Evolutionary conservation across 2,888 invertebrate genomes (phyloP).

Genomic region (Timandra comae): DNA sequence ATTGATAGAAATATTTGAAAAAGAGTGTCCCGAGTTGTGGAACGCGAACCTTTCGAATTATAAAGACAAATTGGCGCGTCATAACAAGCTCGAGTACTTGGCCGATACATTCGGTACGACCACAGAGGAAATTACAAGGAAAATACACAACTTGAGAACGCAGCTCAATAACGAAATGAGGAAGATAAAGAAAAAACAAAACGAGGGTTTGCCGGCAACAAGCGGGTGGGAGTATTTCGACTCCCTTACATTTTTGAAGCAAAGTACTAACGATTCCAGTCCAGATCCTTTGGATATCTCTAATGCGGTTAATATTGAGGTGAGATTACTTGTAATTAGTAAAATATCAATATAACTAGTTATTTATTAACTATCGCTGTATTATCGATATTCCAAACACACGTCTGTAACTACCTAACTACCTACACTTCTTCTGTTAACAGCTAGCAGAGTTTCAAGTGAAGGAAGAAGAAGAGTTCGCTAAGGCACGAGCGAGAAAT

Average conservation of each 20-base stretch:
- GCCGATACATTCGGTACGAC: constrained; percentile 56
- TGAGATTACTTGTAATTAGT: too few relatives aligned
- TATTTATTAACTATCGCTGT: too few relatives aligned
- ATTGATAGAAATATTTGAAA: constrained; percentile 50
- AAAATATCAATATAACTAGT: too few relatives aligned
- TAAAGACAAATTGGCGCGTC: constrained; percentile 45
- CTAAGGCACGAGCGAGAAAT: constrained; percentile 24
- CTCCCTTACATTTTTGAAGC: constrained; percentile 50
- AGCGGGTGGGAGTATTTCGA: constrained; percentile 69
- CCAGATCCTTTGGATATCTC: constrained; percentile 42
- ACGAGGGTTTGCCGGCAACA: constrained; percentile 26
- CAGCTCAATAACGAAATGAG: constrained; percentile 64
- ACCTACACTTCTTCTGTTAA: too few relatives aligned
- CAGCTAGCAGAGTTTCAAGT: constrained; percentile 68
- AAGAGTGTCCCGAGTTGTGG: constrained; percentile 60
- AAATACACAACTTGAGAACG: constrained; percentile 61
- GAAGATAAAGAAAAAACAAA: constrained; percentile 53
- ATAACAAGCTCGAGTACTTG: constrained; percentile 45
- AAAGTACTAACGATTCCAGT: constrained; percentile 26
- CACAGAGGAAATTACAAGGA: constrained; percentile 56
- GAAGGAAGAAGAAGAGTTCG: constrained; percentile 59
- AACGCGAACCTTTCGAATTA: constrained; percentile 49
- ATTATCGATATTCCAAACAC: too few relatives aligned
- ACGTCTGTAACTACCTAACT: too few relatives aligned
- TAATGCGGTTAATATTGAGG: constrained; percentile 61